A percentile compares a stretch with the other conserved stretches of the same genome.
These are phyloP conservation scores for Diplodus puntazzo DNA, from an alignment of 2,797 vertebrate species.

Conservation along the genomic window DNA sequence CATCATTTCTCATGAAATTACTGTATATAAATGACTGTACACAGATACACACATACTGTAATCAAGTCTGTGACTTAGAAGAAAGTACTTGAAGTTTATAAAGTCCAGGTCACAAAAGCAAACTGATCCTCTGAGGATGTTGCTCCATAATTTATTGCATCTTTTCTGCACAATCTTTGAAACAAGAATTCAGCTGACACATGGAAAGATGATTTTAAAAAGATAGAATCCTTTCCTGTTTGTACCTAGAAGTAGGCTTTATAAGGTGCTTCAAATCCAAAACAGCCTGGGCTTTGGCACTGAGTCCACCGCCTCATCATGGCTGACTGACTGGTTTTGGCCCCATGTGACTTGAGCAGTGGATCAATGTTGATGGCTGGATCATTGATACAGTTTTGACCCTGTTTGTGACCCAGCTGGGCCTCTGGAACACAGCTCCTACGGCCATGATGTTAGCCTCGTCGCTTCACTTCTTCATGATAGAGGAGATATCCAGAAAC, in stretches of 20 bases:
- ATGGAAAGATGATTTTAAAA: constrained; percentile 28
- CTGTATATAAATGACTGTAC: constrained; percentile 57
- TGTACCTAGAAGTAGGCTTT: constrained; percentile 32
- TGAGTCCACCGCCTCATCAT: constrained; percentile 45
- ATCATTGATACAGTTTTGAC: constrained; percentile 68
- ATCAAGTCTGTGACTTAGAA: constrained; percentile 59
- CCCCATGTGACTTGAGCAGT: constrained; percentile 51
- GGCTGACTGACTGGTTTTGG: constrained; percentile 39
- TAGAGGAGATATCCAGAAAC: constrained; percentile 95
- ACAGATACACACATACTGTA: constrained; percentile 51
- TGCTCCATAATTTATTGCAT: constrained; percentile 26
- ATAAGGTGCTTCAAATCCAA: constrained; percentile 77
- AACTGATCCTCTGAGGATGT: constrained; percentile 36
- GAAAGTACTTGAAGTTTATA: constrained; percentile 37
- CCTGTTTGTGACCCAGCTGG: constrained; percentile 25
- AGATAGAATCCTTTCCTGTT: constrained; percentile 27
- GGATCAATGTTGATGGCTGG: constrained; percentile 55
- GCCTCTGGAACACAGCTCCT: constrained; percentile 28
- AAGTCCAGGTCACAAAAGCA: constrained; percentile 49
- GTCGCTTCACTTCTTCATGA: constrained; percentile 93
- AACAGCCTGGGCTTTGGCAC: constrained; percentile 35
- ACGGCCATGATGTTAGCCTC: constrained; percentile 2
- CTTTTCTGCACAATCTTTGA: constrained; percentile 20
- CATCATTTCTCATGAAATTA: constrained; percentile 37
- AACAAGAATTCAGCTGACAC: constrained; percentile 16